Conservation (phyloP, 92 coral and sea anemone species). For the Virgularia gustaviana region DNA sequence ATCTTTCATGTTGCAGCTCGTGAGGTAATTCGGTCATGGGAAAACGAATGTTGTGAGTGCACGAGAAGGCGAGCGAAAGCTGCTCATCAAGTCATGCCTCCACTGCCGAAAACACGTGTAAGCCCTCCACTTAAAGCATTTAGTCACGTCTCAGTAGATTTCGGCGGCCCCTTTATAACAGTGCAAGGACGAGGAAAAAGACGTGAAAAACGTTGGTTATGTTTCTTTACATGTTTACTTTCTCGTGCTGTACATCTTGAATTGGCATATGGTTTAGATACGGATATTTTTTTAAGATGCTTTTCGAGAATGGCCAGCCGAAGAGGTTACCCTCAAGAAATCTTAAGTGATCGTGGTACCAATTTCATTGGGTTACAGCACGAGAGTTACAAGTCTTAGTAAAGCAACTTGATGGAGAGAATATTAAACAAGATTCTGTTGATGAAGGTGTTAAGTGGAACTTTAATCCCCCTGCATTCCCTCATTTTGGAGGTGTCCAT, state of each 20-base stretch:
- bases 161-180: constrained; percentile 54
- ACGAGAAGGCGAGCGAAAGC: constrained; percentile 44
- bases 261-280: constrained; percentile 23
- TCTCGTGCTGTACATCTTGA: constrained; percentile 19
- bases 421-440: background rate
- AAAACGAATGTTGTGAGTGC: constrained; percentile 53
- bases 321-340: background rate
- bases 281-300: background rate
- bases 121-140: constrained; percentile 47
- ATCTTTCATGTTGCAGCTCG: constrained; percentile 34
- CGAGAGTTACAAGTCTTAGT: background rate
- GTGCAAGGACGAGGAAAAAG: constrained; percentile 49
- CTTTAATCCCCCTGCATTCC: background rate
- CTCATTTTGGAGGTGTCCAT: constrained; percentile 45
- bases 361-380: background rate
- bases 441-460: background rate
- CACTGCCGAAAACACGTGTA: constrained; percentile 52
- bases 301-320: background rate
- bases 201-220: constrained; percentile 8
- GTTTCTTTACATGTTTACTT: constrained; percentile 15
- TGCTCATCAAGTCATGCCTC: constrained; percentile 65
- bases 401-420: background rate
- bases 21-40: constrained; percentile 62
- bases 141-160: constrained; percentile 55
- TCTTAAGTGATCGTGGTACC: background rate